Evolutionary conservation across 1,140 invertebrate genomes (phyloP), one percentile per base, ranked within the genome.

Genomic region (Ceratosolen fusciceps): DNA sequence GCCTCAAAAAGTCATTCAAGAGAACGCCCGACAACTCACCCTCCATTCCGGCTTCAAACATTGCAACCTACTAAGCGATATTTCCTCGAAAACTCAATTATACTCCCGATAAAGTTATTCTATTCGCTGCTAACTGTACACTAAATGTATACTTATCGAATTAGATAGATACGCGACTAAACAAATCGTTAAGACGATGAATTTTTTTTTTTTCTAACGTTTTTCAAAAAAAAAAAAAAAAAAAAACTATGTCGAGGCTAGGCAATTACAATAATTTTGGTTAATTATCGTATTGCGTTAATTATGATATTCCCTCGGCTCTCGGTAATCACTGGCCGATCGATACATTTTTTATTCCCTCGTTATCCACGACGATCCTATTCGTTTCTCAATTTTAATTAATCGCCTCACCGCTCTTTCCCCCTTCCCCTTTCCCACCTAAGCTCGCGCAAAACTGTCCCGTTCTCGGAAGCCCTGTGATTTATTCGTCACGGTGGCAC

Each of bases 201-300:
- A n/a, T n/a, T n/a, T n/a, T n/a, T n/a, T n/a, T n/a, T n/a, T n/a
- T 65, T 65, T 65, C 37, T 10, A 31, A 65, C 60, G 31, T 65
- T 65, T 65, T 65, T 65, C 58, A 37, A 19, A 65, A n/a, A n/a
- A n/a, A n/a, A n/a, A n/a, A n/a, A n/a, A n/a, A n/a, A n/a, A n/a
- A n/a, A n/a, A n/a, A 65, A 65, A 65, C 31, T 37, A n/a, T 65
- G 60, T 65, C 60, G 60, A 65, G 60, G 60, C n/a, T 37, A 16
- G 26, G 21, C n/a, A n/a, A 26, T 31, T 65, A 65, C 5, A 62
- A 62, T 43, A 52, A 52, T 52, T 65, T 65, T 65, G 9, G 31
- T 24, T 60, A 24, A 60, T 16, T 60, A n/a, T n/a, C 16, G 58
- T 60, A n/a, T 24, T 8, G 31, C 14, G 39, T 12, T 12, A 43